These are phyloP conservation scores for Drepanosiphum platanoidis DNA, from an alignment of 2,888 invertebrate genomes.

Conservation along the genomic window DNA sequence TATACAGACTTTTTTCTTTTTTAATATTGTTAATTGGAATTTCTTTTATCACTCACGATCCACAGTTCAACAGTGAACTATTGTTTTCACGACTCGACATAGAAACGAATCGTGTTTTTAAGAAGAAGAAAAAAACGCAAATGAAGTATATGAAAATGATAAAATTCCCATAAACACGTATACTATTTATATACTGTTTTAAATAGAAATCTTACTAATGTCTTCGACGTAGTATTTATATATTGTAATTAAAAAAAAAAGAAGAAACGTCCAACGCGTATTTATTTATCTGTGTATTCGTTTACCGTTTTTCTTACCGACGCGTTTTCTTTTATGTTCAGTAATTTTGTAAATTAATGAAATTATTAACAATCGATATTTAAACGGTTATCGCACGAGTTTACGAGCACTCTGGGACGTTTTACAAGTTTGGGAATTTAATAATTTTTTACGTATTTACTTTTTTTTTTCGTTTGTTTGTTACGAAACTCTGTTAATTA, in stretches of 20 bases:
- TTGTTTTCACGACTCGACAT: neutral
- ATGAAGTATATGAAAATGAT: neutral
- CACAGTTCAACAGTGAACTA: neutral
- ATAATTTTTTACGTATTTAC: neutral
- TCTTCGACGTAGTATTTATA: too few species aligned
- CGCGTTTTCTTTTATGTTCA: neutral
- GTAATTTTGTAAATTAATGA: conserved; percentile 12
- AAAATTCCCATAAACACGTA: too few species aligned
- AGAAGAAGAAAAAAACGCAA: conserved; percentile 7
- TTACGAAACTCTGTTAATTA: conserved; percentile 37
- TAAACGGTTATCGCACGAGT: conserved; percentile 4
- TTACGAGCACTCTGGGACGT: conserved; percentile 12
- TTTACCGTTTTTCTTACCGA: too few species aligned
- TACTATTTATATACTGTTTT: neutral
- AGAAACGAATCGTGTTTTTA: neutral
- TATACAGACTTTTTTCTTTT: conserved; percentile 22
- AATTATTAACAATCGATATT: neutral
- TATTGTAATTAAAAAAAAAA: too few species aligned
- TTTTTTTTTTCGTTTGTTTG: conserved; percentile 17
- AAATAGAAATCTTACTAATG: neutral
- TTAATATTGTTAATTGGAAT: conserved; percentile 38
- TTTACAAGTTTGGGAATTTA: neutral
- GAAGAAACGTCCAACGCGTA: too few species aligned
- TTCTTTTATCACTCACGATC: neutral
- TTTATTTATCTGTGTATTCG: too few species aligned